phyloP scores from a whole-genome alignment of 2,888 invertebrate genomes.

The Synanthedon myopaeformis region DNA sequence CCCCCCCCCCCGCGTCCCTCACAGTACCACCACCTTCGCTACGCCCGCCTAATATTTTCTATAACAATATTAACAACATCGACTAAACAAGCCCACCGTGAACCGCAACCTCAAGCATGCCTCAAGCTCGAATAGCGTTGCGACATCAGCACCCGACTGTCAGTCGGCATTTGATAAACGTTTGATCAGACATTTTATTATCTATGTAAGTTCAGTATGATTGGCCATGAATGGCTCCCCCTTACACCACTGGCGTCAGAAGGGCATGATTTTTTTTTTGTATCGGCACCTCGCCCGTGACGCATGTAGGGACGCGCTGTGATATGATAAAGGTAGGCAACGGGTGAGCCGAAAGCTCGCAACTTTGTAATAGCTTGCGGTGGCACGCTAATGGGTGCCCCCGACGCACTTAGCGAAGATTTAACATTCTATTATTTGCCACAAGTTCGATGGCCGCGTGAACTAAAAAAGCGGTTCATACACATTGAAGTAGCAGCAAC shows the following conservation, averaged over 20 bases:
- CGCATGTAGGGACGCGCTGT: slow-evolving; percentile 4
- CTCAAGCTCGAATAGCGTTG: neutral
- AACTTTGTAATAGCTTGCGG: slow-evolving; percentile 17
- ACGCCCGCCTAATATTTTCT: slow-evolving; percentile 47
- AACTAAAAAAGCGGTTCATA: neutral
- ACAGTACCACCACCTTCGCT: neutral
- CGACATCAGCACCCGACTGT: neutral
- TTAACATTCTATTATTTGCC: slow-evolving; percentile 3
- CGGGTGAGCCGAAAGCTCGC: slow-evolving; percentile 7
- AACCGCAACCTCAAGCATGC: neutral
- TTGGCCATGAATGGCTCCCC: neutral
- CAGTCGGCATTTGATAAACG: neutral
- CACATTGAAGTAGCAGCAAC: neutral
- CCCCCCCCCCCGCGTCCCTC: slow-evolving; percentile 1
- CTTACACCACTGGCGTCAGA: too few species aligned
- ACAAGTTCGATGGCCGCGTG: neutral
- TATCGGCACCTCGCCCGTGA: neutral
- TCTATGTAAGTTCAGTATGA: slow-evolving; percentile 2
- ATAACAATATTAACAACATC: slow-evolving; percentile 42
- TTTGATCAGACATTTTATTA: slow-evolving; percentile 1
- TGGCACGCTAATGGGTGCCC: slow-evolving; percentile 14
- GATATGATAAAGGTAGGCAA: slow-evolving; percentile 7
- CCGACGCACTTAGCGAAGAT: slow-evolving; percentile 15
- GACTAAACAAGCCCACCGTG: slow-evolving; percentile 19
- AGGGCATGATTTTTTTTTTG: too few species aligned